Percentiles rank a stretch among this genome's conserved stretches.
These are phyloP conservation scores for Myripristis murdjan DNA, from an alignment of 2,797 vertebrate species.

Conservation along the genomic window DNA sequence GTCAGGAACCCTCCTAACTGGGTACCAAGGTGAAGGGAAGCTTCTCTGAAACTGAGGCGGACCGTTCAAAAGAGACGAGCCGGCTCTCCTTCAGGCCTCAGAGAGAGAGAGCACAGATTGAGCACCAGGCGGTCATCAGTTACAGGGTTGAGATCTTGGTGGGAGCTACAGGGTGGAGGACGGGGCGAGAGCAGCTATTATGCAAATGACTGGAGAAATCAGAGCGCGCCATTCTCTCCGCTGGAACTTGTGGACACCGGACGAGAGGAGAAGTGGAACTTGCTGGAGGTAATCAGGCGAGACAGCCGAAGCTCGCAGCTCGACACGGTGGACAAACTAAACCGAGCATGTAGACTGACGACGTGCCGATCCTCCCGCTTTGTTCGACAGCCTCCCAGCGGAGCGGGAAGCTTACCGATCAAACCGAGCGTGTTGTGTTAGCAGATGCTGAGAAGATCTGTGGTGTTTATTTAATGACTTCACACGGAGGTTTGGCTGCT, in stretches of 20 bases:
- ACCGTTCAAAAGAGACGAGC: too few relatives aligned
- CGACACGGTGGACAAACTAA: slow-evolving; percentile 59
- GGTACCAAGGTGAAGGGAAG: too few relatives aligned
- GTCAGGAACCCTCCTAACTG: too few relatives aligned
- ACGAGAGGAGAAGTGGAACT: slow-evolving; percentile 49
- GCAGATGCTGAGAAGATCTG: slow-evolving; percentile 45
- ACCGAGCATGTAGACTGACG: slow-evolving; percentile 59
- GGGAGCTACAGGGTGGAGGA: background rate
- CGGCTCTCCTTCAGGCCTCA: too few relatives aligned
- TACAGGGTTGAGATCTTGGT: background rate
- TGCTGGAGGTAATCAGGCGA: slow-evolving; percentile 66
- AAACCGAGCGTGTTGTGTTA: slow-evolving; percentile 43
- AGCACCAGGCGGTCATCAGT: too few relatives aligned
- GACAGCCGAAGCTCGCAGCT: slow-evolving; percentile 19
- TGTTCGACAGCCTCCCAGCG: slow-evolving; percentile 32
- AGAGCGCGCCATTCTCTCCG: slow-evolving; percentile 38
- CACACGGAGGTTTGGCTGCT: slow-evolving; percentile 1
- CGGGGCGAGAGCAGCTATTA: slow-evolving; percentile 24
- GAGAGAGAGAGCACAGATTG: too few relatives aligned
- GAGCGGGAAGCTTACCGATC: slow-evolving; percentile 37
- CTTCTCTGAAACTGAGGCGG: too few relatives aligned
- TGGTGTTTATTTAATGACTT: slow-evolving; percentile 34
- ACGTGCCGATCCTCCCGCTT: slow-evolving; percentile 14
- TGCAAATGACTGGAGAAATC: slow-evolving; percentile 39
- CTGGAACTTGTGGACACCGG: slow-evolving; percentile 42